Percentiles rank a stretch among this genome's conserved stretches.
These are phyloP conservation scores for Spizella passerina DNA, from an alignment of 2,797 vertebrate genomes.

Conservation along the genomic window DNA sequence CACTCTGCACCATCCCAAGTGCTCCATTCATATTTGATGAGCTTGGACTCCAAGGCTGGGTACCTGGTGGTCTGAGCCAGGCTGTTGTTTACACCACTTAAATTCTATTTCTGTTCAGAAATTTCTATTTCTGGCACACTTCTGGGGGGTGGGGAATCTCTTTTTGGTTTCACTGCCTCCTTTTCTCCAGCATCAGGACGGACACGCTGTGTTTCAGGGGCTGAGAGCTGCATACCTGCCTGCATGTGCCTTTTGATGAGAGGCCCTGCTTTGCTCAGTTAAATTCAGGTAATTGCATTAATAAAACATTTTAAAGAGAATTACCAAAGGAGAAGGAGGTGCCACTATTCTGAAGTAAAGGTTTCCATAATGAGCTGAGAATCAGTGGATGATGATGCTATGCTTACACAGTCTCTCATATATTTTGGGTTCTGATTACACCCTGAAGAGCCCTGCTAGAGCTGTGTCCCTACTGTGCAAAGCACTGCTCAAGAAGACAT, in stretches of 20 bases:
- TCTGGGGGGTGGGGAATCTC: not conserved
- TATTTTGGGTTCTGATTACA: slow-evolving; percentile 33
- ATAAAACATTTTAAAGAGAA: slow-evolving; percentile 56
- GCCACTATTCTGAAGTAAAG: not conserved
- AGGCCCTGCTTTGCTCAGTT: slow-evolving; percentile 2
- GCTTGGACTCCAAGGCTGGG: not conserved
- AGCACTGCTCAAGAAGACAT: not conserved
- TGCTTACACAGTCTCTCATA: not conserved
- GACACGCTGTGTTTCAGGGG: not conserved
- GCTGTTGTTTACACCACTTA: not conserved
- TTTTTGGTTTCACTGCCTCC: not conserved
- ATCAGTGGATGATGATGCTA: slow-evolving; percentile 6
- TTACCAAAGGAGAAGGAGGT: slow-evolving; percentile 17
- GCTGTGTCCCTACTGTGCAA: not conserved
- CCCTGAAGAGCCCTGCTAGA: not conserved
- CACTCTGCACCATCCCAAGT: rapidly evolving
- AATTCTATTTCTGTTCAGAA: not conserved
- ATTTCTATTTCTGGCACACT: not conserved
- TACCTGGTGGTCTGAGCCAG: not conserved
- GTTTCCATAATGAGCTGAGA: slow-evolving; percentile 21
- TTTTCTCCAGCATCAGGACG: not conserved
- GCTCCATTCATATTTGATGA: not conserved
- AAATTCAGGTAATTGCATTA: slow-evolving; percentile 43
- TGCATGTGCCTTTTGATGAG: not conserved
- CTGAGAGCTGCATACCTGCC: not conserved